Percentiles rank a stretch among this genome's conserved stretches.
These are phyloP conservation scores for Microctonus hyperodae DNA, from an alignment of 2,888 invertebrate species.

Conservation along the genomic window DNA sequence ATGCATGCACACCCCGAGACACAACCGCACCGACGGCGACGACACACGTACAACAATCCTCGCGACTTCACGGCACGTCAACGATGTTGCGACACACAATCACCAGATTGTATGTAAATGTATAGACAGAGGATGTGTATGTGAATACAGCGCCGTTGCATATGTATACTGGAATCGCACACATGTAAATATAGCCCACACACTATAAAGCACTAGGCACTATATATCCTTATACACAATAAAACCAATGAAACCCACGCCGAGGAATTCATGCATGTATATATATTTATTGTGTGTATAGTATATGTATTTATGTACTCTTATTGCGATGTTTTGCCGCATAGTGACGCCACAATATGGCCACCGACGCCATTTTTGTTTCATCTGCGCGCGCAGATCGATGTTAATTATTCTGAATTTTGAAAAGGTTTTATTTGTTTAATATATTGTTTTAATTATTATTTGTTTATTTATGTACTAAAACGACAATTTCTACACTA, in stretches of 20 bases:
- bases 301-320: too few relatives aligned
- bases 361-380: not conserved
- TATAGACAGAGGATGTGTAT: not conserved
- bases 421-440: not conserved
- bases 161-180: not conserved
- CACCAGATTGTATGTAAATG: too few relatives aligned
- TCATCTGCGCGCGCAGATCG: too few relatives aligned
- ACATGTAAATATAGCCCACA: not conserved
- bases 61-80: not conserved
- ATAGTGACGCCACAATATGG: not conserved
- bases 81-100: not conserved
- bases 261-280: too few relatives aligned
- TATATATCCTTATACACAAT: too few relatives aligned
- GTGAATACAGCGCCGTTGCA: not conserved
- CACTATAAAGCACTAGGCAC: too few relatives aligned
- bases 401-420: too few relatives aligned
- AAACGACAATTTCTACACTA: slow-evolving; percentile 47
- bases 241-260: not conserved
- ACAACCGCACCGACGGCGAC: slow-evolving; percentile 7
- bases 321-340: not conserved
- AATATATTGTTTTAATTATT: not conserved
- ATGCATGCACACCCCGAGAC: slow-evolving; percentile 32
- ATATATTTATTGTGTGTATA: too few relatives aligned
- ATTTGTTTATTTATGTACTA: slow-evolving; percentile 36
- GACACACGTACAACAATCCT: slow-evolving; percentile 21